These are phyloP conservation scores for Cataglyphis hispanica DNA, from an alignment of 1,140 invertebrate genomes.

Conservation along the genomic window DNA sequence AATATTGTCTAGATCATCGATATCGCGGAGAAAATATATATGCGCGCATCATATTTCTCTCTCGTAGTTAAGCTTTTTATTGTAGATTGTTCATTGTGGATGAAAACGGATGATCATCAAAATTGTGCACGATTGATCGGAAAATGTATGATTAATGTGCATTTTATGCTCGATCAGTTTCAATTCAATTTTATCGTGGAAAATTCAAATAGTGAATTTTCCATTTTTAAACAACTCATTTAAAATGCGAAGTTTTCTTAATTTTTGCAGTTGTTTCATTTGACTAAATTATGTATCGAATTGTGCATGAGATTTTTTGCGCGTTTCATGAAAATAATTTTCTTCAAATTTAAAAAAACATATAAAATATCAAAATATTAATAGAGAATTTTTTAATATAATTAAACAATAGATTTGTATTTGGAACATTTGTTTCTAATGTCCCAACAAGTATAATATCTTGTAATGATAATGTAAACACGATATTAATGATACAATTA, in stretches of 20 bases:
- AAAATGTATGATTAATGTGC: not conserved
- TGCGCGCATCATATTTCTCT: constrained; percentile 39
- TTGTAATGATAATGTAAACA: not conserved
- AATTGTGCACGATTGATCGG: not conserved
- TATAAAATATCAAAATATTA: not conserved
- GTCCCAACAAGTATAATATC: constrained; percentile 1
- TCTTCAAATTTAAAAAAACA: constrained; percentile 6
- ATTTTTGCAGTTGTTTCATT: not conserved
- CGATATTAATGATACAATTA: constrained; percentile 22
- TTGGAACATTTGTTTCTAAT: constrained; percentile 20
- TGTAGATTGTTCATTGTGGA: constrained; percentile 58
- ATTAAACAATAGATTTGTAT: constrained; percentile 3
- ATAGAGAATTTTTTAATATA: not conserved
- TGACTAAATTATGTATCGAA: not conserved
- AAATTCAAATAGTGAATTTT: not conserved
- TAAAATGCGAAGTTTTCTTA: not conserved
- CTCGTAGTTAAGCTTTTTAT: constrained; percentile 43
- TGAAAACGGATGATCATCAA: constrained; percentile 62
- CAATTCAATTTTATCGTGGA: constrained; percentile 27
- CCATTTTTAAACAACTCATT: constrained; percentile 27
- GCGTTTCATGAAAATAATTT: constrained; percentile 18
- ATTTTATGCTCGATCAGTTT: constrained; percentile 44
- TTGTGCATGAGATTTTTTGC: not conserved
- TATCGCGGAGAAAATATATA: constrained; percentile 28
- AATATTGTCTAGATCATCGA: constrained; percentile 57